phyloP scores from a whole-genome alignment of 2,888 invertebrate genomes.

The Drosophila macrospina region DNA sequence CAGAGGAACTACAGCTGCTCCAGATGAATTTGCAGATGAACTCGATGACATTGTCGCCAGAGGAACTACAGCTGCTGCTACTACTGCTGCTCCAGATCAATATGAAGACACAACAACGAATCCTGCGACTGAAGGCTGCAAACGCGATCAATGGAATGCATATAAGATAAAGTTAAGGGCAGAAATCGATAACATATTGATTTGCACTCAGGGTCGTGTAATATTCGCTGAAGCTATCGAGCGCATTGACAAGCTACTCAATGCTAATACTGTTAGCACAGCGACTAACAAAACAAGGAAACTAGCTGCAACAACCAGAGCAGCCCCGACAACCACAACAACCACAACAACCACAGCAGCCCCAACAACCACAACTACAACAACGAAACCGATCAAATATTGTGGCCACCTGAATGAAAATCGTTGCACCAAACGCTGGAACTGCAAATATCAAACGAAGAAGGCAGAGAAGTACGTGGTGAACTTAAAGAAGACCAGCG shows the following conservation, averaged over 20 bases:
- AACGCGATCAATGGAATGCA: neutral
- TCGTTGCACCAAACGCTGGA: conserved; percentile 7
- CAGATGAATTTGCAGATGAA: no score
- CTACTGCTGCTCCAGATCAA: neutral
- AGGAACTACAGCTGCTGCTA: no score
- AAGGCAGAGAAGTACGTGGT: neutral
- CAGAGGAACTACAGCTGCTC: no score
- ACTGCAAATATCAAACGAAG: neutral
- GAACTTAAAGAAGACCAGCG: neutral
- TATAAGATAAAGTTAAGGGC: neutral
- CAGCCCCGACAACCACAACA: neutral
- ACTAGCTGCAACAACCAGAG: neutral
- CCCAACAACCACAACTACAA: conserved; percentile 23
- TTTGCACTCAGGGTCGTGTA: no score
- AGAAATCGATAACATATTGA: neutral
- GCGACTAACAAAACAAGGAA: no score
- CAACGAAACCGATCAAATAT: neutral
- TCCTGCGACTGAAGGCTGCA: neutral
- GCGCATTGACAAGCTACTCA: neutral
- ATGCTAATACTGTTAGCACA: no score
- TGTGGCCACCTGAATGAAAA: neutral
- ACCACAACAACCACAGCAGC: neutral
- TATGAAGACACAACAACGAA: neutral
- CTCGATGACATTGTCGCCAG: neutral
- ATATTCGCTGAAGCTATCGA: neutral